phyloP scores from a whole-genome alignment of 1,140 invertebrate species.

The Charaxes varanes region DNA sequence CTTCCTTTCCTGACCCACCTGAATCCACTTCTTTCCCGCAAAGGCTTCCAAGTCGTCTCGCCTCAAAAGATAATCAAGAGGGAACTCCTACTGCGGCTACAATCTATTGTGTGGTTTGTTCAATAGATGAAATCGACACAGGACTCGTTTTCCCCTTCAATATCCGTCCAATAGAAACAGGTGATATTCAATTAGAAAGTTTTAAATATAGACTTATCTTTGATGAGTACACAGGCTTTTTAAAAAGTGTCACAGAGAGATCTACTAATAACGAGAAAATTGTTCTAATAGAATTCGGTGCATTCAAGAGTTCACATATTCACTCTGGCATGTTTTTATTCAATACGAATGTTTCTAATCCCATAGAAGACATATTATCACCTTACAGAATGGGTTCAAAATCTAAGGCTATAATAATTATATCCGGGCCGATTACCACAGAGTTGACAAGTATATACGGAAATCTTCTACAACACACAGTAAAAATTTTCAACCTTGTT shows the following conservation, averaged over 20 bases:
- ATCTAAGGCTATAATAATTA: conserved; percentile 79
- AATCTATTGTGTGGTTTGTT: conserved; percentile 79
- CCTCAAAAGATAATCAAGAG: no score
- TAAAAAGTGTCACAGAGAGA: conserved; percentile 71
- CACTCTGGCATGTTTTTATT: conserved; percentile 55
- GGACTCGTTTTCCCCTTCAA: conserved; percentile 63
- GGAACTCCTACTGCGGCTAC: no score
- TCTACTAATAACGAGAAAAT: conserved; percentile 32
- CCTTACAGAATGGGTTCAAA: conserved; percentile 51
- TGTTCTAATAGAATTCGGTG: conserved; percentile 44
- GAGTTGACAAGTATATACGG: conserved; percentile 83
- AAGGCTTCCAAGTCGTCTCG: no score
- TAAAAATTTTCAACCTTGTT: conserved; percentile 79
- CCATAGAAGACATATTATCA: conserved; percentile 39
- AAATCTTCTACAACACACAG: conserved; percentile 79
- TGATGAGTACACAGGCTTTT: conserved; percentile 82
- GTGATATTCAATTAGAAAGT: conserved; percentile 86
- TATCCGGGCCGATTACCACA: conserved; percentile 82
- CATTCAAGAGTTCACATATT: conserved; percentile 42
- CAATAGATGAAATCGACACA: conserved; percentile 41
- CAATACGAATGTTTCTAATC: conserved; percentile 44
- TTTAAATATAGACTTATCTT: conserved; percentile 80
- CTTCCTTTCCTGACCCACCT: no score
- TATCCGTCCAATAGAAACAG: conserved; percentile 75
- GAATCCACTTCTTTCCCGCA: no score